Evolutionary conservation across 2,888 invertebrate genomes (phyloP).

Genomic region (Lordiphosa andalusiaca): DNA sequence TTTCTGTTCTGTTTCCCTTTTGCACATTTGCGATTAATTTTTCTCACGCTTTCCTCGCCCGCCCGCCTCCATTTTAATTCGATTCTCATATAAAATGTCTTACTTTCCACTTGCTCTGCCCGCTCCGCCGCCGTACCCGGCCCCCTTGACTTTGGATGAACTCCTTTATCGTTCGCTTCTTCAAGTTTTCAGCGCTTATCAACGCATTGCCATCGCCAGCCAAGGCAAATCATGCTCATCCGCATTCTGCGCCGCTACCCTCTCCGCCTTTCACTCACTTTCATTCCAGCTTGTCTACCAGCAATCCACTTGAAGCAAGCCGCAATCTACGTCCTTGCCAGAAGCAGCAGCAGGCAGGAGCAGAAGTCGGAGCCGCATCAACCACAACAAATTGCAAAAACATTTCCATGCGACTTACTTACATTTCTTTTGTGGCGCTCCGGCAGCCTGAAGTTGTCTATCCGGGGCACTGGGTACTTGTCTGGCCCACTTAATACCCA

Average conservation of each 20-base stretch:
- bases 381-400: constrained; percentile 70
- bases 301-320: constrained; percentile 69
- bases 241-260: not conserved
- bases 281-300: constrained; percentile 58
- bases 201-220: constrained; percentile 13
- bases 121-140: too few species aligned
- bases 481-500: constrained; percentile 73
- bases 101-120: constrained; percentile 17
- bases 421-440: constrained; percentile 61
- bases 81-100: constrained; percentile 43
- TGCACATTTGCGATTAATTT: not conserved
- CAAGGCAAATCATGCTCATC: not conserved
- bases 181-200: constrained; percentile 43
- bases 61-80: constrained; percentile 36
- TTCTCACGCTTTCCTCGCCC: not conserved
- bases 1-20: not conserved
- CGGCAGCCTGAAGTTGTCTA: constrained; percentile 27
- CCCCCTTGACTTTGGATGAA: constrained; percentile 25
- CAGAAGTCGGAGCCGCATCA: constrained; percentile 18
- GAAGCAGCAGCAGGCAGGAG: constrained; percentile 24
- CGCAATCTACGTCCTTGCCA: constrained; percentile 56
- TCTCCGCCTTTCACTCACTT: constrained; percentile 5
- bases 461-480: constrained; percentile 16
- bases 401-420: constrained; percentile 73
- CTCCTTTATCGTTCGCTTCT: constrained; percentile 37